Percentiles rank a stretch among this genome's conserved stretches.
Conservation (phyloP, 1,140 invertebrate species). For the Formica selysi region DNA sequence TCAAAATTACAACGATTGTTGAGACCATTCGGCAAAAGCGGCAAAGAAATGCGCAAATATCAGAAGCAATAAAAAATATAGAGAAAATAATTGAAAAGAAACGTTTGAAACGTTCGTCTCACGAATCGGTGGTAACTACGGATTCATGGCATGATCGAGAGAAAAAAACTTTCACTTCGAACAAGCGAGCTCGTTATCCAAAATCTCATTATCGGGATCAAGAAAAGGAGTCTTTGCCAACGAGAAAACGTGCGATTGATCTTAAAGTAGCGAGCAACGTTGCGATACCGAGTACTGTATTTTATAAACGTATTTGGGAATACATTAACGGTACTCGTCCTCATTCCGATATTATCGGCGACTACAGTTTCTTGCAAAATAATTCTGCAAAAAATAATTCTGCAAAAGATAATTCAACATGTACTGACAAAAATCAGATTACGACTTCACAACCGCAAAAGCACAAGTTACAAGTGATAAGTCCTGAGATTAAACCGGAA, state of each 20-base stretch:
- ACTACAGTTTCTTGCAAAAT: conserved; percentile 6
- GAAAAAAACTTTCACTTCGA: not conserved
- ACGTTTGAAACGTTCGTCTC: conserved; percentile 55
- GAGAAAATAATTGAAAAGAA: not conserved
- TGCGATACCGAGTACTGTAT: conserved; percentile 35
- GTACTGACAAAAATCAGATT: conserved; percentile 1
- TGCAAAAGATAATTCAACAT: conserved; percentile 6
- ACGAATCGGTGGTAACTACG: not conserved
- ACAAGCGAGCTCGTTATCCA: conserved; percentile 48
- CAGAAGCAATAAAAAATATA: not conserved
- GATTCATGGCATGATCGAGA: not conserved
- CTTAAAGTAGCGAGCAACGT: not conserved
- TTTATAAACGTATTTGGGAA: conserved; percentile 63
- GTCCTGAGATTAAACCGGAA: not conserved
- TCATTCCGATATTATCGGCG: conserved; percentile 28
- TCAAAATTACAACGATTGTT: conserved; percentile 54
- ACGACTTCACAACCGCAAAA: not conserved
- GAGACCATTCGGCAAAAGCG: conserved; percentile 32
- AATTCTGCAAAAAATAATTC: not conserved
- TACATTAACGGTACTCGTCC: conserved; percentile 55
- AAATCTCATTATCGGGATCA: conserved; percentile 31
- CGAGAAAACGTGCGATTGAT: not conserved
- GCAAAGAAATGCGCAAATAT: not conserved
- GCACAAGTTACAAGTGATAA: not conserved
- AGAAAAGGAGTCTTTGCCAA: not conserved